Evolutionary conservation across 2,113 vertebrate genomes (phyloP).

Genomic region (Suricata suricatta): DNA sequence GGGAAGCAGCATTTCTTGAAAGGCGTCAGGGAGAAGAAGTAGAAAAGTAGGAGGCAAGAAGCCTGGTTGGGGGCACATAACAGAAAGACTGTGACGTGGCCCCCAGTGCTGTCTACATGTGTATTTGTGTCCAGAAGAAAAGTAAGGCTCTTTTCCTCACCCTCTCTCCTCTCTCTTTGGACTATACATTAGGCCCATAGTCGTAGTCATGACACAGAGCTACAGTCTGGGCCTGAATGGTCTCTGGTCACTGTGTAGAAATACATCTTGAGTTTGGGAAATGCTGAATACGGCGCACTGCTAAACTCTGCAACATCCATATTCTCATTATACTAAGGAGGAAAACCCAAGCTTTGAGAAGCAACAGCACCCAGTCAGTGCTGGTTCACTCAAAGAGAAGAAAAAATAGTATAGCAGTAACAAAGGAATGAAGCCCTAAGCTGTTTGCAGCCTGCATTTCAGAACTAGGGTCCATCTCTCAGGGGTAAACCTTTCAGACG

Average conservation of each 20-base stretch:
- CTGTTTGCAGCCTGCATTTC: not conserved
- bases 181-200: too few relatives aligned
- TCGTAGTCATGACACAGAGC: not conserved
- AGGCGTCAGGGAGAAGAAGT: not conserved
- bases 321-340: not conserved
- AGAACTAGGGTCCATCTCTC: not conserved
- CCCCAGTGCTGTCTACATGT: not conserved
- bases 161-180: not conserved
- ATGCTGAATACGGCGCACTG: rapidly evolving
- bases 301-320: not conserved
- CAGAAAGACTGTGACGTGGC: not conserved
- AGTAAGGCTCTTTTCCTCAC: not conserved
- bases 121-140: not conserved
- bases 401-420: rapidly evolving
- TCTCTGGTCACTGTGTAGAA: not conserved
- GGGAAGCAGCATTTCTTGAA: not conserved
- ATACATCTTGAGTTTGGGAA: not conserved
- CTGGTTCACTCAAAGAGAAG: not conserved
- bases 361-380: too few relatives aligned
- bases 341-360: too few relatives aligned
- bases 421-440: not conserved
- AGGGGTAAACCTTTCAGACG: not conserved
- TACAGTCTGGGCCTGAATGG: not conserved
- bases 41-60: not conserved
- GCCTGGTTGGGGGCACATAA: not conserved